Evolutionary conservation across 2,888 invertebrate species (phyloP), one percentile per base, ranked within the genome.

Genomic region (Xestia rhomboidea): DNA sequence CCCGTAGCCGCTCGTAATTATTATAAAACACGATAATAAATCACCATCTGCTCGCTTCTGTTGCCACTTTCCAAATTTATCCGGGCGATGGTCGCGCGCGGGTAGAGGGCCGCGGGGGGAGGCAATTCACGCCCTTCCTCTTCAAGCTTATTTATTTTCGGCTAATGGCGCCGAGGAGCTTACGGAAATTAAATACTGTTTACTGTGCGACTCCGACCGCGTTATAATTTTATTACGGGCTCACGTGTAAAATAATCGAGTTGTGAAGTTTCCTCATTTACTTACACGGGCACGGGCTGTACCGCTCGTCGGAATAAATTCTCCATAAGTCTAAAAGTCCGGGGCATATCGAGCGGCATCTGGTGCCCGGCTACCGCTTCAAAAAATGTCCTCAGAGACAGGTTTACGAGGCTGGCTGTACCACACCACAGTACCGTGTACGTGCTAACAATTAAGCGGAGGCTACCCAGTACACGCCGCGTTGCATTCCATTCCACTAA

Each of bases 11-110:
- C 87, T 89, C 92, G 93, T 95, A 95, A 95, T 96, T 95, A 95
- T 95, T 95, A 95, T 95, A 95, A 95, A 96, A 95, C 93, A 94
- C 91, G 91, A 94, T 94, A 94, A 96, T 96, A 96, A 95, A 96
- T 96, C 95, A 95, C 93, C 95, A 95, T 95, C 95, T 95, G 95
- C 91, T 90, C 93, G 93, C 94, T 94, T 93, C 94, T 95, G 94
- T 95, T 94, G 93, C 93, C 94, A 93, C 94, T 95, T 94, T 93
- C 94, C 93, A 93, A 95, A 95, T 94, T 94, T 94, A 95, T 94
- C 94, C 93, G 90, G 89, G 83, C 90, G 88, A 82, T 85, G 85
- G 87, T 78, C 84, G 89, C 79, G 68, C 76, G 67, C 68, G 81
- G 80, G 77, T 75, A 68, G 72, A 75, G 49, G 73, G 67, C 51